Evolutionary conservation across 2,113 vertebrate genomes (phyloP).

Genomic region (Rallus limicola): DNA sequence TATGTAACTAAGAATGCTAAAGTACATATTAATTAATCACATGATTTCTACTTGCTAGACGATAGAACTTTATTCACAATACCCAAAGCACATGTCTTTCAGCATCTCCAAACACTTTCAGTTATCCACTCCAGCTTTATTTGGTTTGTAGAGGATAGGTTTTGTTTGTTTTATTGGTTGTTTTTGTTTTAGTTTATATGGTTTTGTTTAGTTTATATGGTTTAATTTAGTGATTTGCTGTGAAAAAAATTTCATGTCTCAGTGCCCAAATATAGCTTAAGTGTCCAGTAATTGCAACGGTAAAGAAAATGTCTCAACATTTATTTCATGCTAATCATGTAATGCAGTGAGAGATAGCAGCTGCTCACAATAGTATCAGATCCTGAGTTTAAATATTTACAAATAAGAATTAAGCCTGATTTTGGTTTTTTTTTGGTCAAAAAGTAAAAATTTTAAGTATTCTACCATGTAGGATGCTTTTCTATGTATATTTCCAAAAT

Average conservation of each 20-base stretch:
- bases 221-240: not conserved
- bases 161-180: not conserved
- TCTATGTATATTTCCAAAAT: not conserved
- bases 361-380: not conserved
- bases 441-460: not conserved
- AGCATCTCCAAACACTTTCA: not conserved
- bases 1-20: not conserved
- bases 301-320: not conserved
- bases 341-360: not conserved
- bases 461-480: not conserved
- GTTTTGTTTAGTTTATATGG: too few relatives aligned
- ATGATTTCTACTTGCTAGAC: not conserved
- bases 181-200: not conserved
- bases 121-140: not conserved
- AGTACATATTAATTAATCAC: not conserved
- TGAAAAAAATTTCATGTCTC: not conserved
- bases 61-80: not conserved
- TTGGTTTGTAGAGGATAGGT: rapidly evolving
- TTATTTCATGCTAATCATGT: not conserved
- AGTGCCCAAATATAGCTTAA: not conserved
- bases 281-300: not conserved
- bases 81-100: not conserved
- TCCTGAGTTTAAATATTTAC: not conserved
- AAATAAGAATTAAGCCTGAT: not conserved
- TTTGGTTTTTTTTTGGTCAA: not conserved